Base-by-base conservation (phyloP, 2,888 invertebrate genomes). In the Trachelus iudaicus region DNA sequence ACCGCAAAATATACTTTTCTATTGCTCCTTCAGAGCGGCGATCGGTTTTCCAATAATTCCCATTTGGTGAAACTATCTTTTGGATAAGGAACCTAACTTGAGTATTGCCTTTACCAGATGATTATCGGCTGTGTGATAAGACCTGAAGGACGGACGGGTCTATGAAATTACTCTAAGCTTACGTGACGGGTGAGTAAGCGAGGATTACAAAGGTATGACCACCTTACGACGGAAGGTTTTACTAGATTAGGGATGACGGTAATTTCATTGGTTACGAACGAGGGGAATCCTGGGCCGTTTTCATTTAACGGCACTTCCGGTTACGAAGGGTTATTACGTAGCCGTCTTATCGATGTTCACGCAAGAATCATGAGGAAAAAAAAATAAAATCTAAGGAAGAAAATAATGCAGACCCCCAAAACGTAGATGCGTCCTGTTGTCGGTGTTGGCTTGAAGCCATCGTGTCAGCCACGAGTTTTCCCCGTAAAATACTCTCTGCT, bases 401-500 rank as follows among this genome's bases (percentile, higher is more conserved):
- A 56, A 56, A 56, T 56, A 56, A 56, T 56, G 23, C 31, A 34
- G 71, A 30, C 71, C 30, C 11, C 31, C 13, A 6, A 34, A 71
- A 71, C 31, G 30, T 11, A 33, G 71, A 30, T 13, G 11, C 15
- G 71, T 71, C 30, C 71, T 11, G 31, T 11, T 1, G 71, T 34
- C 6, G 11, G 30, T 71, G 71, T 30, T 34, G 71, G 31, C 71
- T 71, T 11, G 71, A 71, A 31, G 71, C 15, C 74, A 79, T 74
- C 31, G 69, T 69, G 33, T 11, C 31, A 69, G 33, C 56, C 56
- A 56, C 56, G 23, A 56, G 86, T 88, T 83, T 84, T 83, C 86
- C 81, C 83, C 79, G 86, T 86, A 85, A 88, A 89, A 88, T 88
- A 86, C 86, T 87, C 84, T 81, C 80, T 23, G 81, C 83, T 88